phyloP scores from a whole-genome alignment of 2,888 invertebrate species.

The Xestia xanthographa region DNA sequence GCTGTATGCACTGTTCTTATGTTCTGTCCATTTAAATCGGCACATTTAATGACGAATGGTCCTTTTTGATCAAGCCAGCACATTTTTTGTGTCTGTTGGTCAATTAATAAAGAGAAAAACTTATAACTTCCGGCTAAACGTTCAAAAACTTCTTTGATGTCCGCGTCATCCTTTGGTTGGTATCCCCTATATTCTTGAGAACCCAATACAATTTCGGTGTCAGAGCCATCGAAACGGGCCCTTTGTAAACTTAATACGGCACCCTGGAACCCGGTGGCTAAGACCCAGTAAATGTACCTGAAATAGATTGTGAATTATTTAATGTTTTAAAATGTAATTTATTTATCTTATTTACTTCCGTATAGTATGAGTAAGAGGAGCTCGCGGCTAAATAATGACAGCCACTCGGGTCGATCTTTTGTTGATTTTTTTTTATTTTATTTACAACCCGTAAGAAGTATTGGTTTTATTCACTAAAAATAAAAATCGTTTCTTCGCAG shows the following conservation, averaged over 20 bases:
- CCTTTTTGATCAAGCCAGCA: not conserved
- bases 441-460: no score
- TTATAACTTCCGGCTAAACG: not conserved
- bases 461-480: no score
- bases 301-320: not conserved
- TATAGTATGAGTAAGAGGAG: no score
- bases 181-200: not conserved
- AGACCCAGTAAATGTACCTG: constrained; percentile 10
- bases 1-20: not conserved
- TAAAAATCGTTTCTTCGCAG: no score
- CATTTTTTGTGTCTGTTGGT: not conserved
- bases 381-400: no score
- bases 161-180: not conserved
- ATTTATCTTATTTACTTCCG: no score
- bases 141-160: not conserved
- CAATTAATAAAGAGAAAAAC: not conserved
- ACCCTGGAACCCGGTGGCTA: not conserved
- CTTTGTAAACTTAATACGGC: not conserved
- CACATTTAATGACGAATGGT: not conserved
- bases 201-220: not conserved
- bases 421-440: no score
- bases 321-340: no score
- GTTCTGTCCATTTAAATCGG: not conserved
- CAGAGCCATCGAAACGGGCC: not conserved
- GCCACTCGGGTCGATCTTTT: no score